phyloP scores from a whole-genome alignment of 2,888 invertebrate species.

The Polia nebulosa region DNA sequence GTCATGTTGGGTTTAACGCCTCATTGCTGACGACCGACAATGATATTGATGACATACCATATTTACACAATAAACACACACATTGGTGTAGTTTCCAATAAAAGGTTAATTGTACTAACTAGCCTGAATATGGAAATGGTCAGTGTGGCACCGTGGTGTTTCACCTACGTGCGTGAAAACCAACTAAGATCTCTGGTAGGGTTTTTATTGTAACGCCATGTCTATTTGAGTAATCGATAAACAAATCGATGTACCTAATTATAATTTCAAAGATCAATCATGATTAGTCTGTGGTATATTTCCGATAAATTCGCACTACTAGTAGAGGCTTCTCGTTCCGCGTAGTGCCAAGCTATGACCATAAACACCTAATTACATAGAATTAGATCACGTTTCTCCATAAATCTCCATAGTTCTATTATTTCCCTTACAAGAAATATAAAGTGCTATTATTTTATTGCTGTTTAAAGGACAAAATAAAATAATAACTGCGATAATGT shows the following conservation, averaged over 20 bases:
- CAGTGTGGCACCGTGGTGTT: too few relatives aligned
- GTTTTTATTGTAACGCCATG: constrained; percentile 4
- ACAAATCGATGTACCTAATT: constrained; percentile 1
- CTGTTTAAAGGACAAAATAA: not conserved
- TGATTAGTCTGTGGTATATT: not conserved
- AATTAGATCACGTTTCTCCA: constrained; percentile 29
- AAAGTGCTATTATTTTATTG: constrained; percentile 3
- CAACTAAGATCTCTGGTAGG: constrained; percentile 1
- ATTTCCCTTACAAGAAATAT: constrained; percentile 16
- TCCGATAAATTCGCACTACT: not conserved
- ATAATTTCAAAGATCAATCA: constrained; percentile 4
- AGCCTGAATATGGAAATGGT: constrained; percentile 27
- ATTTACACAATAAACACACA: constrained; percentile 36
- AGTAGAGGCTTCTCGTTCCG: constrained; percentile 14
- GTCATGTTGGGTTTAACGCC: constrained; percentile 44
- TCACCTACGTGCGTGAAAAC: constrained; percentile 15
- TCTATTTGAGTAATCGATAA: constrained; percentile 1
- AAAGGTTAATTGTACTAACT: constrained; percentile 41
- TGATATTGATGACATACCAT: constrained; percentile 49
- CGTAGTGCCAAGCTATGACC: constrained; percentile 13
- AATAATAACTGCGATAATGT: constrained; percentile 4
- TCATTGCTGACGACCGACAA: constrained; percentile 44
- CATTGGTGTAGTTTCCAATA: constrained; percentile 32
- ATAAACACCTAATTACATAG: constrained; percentile 12
- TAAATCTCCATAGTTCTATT: constrained; percentile 16